Base-by-base conservation (phyloP, 2,113 vertebrate genomes). In the Cardinalis cardinalis region DNA sequence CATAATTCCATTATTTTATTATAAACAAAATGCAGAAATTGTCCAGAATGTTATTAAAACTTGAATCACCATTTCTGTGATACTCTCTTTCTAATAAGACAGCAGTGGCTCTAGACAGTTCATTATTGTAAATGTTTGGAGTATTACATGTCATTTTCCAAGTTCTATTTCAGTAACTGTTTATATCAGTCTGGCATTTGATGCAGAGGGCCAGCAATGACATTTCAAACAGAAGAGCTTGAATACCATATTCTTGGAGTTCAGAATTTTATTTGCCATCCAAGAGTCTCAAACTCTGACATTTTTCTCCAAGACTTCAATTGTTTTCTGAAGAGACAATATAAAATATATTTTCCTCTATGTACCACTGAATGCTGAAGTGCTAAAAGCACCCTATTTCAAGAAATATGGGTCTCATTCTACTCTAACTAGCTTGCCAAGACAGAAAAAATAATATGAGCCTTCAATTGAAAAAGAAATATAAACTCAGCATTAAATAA, bases 171-270 rank as follows among this genome's bases (percentile, higher is more conserved):
- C 56, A 41, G 24, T 75, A 43, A 34, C 34, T 72, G 18, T 61
- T 91, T 94, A 68, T 83, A 91, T 71, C 40, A 88, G 38, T 48
- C 51, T 59, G 40, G 40, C 3, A 9, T 66, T 89, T 8, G 6
- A 64, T 83, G 76, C 0, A 28, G 70, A 75, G 11, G 0, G 21
- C 58, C 26, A 86, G n/a, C 34, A 49, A 18, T 95, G 91, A 94
- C 83, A 95, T 97, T 97, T 97, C 90, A 90, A 93, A 66, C 20
- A 86, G 43, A 95, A 84, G 51, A 90, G 10, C 48, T 77, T 94
- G 65, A 94, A 94, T 93, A 92, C 25, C 23, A 38, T 89, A 34
- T 77, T 88, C 56, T 75, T 92, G 34, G 64, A 90, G 68, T 94
- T 94, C 78, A 71, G 59, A 89, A 93, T 92, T 95, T 85, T 63